Evolutionary conservation across 2,113 vertebrate species (phyloP).

Genomic region (Acanthisitta chloris): DNA sequence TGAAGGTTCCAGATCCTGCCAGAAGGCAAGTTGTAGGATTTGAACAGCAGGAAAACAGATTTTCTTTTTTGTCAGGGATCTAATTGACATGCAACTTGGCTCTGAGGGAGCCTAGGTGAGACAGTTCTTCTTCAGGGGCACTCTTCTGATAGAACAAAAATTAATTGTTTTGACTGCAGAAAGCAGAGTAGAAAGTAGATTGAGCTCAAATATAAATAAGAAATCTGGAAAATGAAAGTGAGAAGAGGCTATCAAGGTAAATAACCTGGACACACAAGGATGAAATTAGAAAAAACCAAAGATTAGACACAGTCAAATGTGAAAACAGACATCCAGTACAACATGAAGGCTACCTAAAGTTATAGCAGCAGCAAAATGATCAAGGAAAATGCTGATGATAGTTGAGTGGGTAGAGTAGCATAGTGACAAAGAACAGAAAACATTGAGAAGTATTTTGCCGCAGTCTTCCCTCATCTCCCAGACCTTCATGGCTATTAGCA

Average conservation of each 20-base stretch:
- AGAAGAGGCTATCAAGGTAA: not conserved
- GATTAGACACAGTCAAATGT: not conserved
- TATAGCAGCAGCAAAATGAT: not conserved
- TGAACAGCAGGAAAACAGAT: not conserved
- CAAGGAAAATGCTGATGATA: not conserved
- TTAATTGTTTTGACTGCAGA: not conserved
- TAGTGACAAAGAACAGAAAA: not conserved
- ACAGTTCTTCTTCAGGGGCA: not conserved
- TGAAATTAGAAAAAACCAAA: not conserved
- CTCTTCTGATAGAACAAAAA: not conserved
- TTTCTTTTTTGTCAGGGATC: not conserved
- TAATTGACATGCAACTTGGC: not conserved
- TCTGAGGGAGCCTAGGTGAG: not conserved
- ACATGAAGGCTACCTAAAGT: not conserved
- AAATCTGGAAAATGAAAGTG: not conserved
- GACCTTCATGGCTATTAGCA: not conserved
- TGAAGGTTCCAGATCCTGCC: not conserved
- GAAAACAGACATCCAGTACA: not conserved
- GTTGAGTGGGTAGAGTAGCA: not conserved
- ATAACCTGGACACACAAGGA: not conserved
- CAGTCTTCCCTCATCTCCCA: not conserved
- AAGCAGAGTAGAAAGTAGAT: not conserved
- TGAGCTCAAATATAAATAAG: not conserved
- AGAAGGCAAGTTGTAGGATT: not conserved
- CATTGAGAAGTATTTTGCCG: not conserved